These are phyloP conservation scores for Melinaea marsaeus DNA, from an alignment of 2,888 invertebrate genomes.

Conservation along the genomic window DNA sequence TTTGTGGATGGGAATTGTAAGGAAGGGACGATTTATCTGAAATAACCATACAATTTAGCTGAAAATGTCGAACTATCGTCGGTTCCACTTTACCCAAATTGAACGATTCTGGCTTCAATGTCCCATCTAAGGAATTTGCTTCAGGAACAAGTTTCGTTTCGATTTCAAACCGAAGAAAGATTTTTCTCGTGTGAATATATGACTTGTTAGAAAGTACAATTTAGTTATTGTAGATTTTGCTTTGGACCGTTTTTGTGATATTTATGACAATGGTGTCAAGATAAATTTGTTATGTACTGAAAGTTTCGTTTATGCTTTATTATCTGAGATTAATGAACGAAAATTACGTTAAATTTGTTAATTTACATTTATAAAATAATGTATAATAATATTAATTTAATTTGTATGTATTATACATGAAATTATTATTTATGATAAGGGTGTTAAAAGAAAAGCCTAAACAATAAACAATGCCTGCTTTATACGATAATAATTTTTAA, in stretches of 20 bases:
- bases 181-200: constrained; percentile 64
- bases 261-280: background rate
- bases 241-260: constrained; percentile 12
- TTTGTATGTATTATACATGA: no score
- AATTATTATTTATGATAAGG: no score
- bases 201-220: constrained; percentile 54
- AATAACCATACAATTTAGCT: constrained; percentile 73
- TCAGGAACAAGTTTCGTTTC: constrained; percentile 61
- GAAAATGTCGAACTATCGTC: constrained; percentile 68
- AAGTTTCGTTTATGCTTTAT: no score
- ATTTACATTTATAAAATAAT: no score
- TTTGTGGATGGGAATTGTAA: constrained; percentile 66
- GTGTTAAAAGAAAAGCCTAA: no score
- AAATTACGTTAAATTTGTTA: no score
- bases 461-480: no score
- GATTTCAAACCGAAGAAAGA: constrained; percentile 59
- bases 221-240: constrained; percentile 41
- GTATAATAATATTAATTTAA: no score
- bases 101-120: constrained; percentile 64
- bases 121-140: constrained; percentile 68
- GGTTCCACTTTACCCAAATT: constrained; percentile 72
- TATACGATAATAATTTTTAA: no score
- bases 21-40: constrained; percentile 71
- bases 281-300: no score
- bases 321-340: no score